These are phyloP conservation scores for Apteryx mantelli DNA, from an alignment of 2,113 vertebrate genomes.

Conservation along the genomic window DNA sequence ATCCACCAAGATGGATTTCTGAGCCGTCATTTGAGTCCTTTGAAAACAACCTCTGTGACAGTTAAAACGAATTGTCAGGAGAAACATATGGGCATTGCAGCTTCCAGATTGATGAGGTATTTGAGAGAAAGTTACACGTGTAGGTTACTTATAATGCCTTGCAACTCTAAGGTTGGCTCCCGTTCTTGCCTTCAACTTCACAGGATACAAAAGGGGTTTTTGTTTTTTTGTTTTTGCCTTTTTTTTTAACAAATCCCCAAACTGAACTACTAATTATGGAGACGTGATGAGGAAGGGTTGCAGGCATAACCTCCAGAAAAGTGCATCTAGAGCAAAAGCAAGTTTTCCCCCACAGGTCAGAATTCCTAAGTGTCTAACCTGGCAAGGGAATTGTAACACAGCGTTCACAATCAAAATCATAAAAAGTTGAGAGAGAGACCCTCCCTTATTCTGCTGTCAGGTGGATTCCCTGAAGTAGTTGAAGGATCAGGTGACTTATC, in stretches of 20 bases:
- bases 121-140: background rate
- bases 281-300: background rate
- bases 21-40: conserved; percentile 10
- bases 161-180: background rate
- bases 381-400: too few species aligned
- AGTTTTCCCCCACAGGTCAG: background rate
- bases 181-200: background rate
- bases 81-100: background rate
- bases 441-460: background rate
- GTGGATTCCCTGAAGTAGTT: background rate
- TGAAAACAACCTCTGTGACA: conserved; percentile 59
- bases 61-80: conserved; percentile 45
- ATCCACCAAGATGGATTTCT: conserved; percentile 54
- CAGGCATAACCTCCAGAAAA: background rate
- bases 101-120: conserved; percentile 60
- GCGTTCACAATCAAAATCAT: background rate
- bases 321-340: background rate
- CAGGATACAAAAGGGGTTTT: background rate
- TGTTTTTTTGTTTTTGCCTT: background rate
- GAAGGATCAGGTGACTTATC: background rate
- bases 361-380: background rate
- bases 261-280: background rate
- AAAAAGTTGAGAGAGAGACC: background rate
- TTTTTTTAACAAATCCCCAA: background rate
- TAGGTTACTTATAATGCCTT: conserved; percentile 1